Percentiles rank a stretch among this genome's conserved stretches.
Conservation (phyloP, 1,140 invertebrate species). For the Aplysia californica region DNA sequence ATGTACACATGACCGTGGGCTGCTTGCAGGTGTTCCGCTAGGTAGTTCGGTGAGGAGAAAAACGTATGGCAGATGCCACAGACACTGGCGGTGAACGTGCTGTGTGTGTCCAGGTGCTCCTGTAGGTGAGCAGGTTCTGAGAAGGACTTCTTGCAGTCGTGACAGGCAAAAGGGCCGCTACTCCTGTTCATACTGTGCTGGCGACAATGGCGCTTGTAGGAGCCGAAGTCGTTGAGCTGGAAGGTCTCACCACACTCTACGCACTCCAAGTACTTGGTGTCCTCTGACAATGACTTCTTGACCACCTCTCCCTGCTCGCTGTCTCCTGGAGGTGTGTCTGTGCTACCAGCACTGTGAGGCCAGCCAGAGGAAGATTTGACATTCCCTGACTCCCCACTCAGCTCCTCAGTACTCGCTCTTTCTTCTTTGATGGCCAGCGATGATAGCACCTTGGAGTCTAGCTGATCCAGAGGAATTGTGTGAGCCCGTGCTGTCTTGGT, state of each 20-base stretch:
- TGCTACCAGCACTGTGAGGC: not conserved
- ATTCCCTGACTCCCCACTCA: too few species aligned
- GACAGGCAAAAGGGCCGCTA: constrained; percentile 40
- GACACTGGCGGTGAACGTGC: constrained; percentile 33
- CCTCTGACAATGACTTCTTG: constrained; percentile 8
- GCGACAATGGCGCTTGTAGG: constrained; percentile 61
- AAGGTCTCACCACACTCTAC: constrained; percentile 58
- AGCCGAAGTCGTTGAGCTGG: constrained; percentile 63
- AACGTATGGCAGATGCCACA: constrained; percentile 18
- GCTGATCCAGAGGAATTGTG: not conserved
- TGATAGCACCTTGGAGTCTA: not conserved
- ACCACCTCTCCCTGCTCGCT: not conserved
- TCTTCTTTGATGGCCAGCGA: not conserved
- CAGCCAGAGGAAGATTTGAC: too few species aligned
- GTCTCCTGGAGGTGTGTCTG: not conserved
- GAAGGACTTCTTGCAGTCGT: constrained; percentile 40
- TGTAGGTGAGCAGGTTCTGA: constrained; percentile 38
- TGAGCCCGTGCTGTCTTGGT: constrained; percentile 49
- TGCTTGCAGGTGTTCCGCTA: constrained; percentile 26
- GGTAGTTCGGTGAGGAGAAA: constrained; percentile 13
- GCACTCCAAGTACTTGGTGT: constrained; percentile 56
- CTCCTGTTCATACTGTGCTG: constrained; percentile 45
- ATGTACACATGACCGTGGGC: constrained; percentile 13
- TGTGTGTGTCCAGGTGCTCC: constrained; percentile 36
- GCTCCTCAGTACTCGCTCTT: not conserved